Evolutionary conservation across 2,888 invertebrate species (phyloP).

Genomic region (Caenorhabditis sp.): DNA sequence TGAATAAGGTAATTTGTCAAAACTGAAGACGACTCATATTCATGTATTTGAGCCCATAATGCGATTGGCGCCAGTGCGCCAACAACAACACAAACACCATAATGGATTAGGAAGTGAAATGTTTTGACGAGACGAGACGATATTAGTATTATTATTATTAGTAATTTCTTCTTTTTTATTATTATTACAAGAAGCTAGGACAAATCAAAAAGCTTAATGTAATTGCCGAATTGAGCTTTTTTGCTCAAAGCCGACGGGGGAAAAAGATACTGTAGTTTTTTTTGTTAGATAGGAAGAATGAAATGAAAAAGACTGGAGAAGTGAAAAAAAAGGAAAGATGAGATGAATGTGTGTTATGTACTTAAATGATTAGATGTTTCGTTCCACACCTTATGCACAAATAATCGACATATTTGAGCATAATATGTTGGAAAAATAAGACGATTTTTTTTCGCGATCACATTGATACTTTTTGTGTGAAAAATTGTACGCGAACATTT

Average conservation of each 20-base stretch:
- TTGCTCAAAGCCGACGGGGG: too few species aligned
- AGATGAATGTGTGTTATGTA: neutral
- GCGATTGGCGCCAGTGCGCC: conserved; percentile 1
- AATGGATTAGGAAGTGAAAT: conserved; percentile 1
- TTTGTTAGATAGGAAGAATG: neutral
- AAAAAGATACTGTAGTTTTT: too few species aligned
- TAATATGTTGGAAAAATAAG: neutral
- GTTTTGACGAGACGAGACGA: neutral
- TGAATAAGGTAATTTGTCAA: conserved; percentile 1
- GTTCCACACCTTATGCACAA: neutral
- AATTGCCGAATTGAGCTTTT: too few species aligned
- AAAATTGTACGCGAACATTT: too few species aligned
- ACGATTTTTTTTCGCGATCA: neutral
- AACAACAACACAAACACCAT: neutral
- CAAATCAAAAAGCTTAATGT: too few species aligned
- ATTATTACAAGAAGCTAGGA: neutral
- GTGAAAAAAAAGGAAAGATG: neutral
- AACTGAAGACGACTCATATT: neutral
- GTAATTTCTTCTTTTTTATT: neutral
- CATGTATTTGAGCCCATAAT: neutral
- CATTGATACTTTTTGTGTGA: neutral
- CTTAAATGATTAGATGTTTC: neutral
- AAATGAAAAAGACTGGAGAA: neutral
- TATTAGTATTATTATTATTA: neutral
- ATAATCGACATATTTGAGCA: neutral